These are phyloP conservation scores for Sinocyclocheilus rhinocerous DNA, from an alignment of 2,113 vertebrate genomes.

Conservation along the genomic window DNA sequence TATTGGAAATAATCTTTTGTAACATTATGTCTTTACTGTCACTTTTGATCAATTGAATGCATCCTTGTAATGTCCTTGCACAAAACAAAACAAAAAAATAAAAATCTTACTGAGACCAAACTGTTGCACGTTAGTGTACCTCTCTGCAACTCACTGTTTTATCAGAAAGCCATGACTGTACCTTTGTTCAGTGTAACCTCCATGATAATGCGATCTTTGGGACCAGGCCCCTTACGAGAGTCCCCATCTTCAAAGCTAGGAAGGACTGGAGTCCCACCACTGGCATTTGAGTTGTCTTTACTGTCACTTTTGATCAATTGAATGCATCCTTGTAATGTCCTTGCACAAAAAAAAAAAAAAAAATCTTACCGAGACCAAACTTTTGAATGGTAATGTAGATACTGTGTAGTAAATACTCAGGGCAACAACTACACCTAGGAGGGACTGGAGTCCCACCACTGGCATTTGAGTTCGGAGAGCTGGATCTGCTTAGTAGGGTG, in stretches of 20 bases:
- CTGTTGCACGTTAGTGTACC: neutral
- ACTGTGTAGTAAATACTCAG: no score
- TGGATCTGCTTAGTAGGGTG: constrained; percentile 87
- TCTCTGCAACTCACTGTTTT: neutral
- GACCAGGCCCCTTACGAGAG: constrained; percentile 82
- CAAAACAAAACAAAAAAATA: no score
- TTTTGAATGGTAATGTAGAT: no score
- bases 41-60: no score
- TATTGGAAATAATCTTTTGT: neutral
- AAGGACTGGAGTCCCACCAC: constrained; percentile 61
- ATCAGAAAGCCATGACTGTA: constrained; percentile 51
- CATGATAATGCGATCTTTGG: constrained; percentile 94
- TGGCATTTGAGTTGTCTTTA: constrained; percentile 82
- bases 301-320: no score
- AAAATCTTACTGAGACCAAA: neutral
- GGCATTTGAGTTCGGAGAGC: constrained; percentile 84
- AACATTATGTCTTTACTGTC: neutral
- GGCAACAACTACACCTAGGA: no score
- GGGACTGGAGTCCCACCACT: constrained; percentile 67
- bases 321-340: no score
- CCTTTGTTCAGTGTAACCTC: constrained; percentile 95
- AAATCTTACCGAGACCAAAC: no score
- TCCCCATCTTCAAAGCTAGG: constrained; percentile 75
- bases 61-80: no score
- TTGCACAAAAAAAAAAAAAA: no score